Percentiles rank a stretch among this genome's conserved stretches.
Conservation (phyloP, 2,113 vertebrate species). For the Catharus fuscescens region DNA sequence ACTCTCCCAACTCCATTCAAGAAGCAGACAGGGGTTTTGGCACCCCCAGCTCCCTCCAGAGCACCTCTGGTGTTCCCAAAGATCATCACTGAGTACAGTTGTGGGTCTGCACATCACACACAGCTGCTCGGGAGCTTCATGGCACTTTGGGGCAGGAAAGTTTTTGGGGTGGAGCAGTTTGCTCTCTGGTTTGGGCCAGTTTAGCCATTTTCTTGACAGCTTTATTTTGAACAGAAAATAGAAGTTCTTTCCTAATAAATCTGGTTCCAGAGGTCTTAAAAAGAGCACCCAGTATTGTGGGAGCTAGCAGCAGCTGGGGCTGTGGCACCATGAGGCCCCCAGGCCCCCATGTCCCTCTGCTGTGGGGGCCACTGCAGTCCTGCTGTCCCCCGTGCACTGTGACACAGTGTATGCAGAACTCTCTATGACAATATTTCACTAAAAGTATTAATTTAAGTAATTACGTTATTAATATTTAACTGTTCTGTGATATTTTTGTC, state of each 20-base stretch:
- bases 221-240: neutral
- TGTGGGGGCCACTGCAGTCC: fast-evolving
- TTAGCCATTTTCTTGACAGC: neutral
- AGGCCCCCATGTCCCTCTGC: fast-evolving
- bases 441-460: slow-evolving; percentile 70
- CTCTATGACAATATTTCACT: slow-evolving; percentile 4
- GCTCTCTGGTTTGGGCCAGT: neutral
- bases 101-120: neutral
- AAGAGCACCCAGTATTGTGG: neutral
- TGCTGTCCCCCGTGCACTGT: fast-evolving
- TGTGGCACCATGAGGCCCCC: neutral
- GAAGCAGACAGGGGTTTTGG: neutral
- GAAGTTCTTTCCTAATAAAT: neutral
- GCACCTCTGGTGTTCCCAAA: neutral
- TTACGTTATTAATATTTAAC: slow-evolving; percentile 67
- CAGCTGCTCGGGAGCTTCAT: fast-evolving
- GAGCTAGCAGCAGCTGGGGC: neutral
- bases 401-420: fast-evolving
- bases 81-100: neutral
- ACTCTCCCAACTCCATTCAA: neutral
- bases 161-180: neutral
- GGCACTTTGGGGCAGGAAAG: neutral
- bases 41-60: neutral
- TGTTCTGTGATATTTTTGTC: slow-evolving; percentile 58
- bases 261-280: neutral